Conservation (phyloP, 1,140 invertebrate species). For the Homalodisca vitripennis region DNA sequence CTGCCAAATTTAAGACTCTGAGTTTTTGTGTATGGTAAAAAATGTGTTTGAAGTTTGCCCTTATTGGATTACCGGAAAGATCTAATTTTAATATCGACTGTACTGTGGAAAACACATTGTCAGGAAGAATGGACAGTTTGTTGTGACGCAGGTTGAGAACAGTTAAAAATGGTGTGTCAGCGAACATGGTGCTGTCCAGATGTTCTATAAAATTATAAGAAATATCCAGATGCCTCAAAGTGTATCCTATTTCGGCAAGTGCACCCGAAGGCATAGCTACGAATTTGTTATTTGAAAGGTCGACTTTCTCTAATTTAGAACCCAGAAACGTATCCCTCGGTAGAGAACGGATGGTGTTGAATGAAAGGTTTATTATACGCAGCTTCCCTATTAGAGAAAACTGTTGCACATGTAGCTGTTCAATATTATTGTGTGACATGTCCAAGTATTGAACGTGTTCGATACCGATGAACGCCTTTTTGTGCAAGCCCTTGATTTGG, state of each 20-base stretch:
- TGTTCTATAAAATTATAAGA: constrained; percentile 81
- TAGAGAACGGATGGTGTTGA: constrained; percentile 72
- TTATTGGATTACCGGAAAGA: constrained; percentile 72
- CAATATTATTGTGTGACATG: constrained; percentile 72
- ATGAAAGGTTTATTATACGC: constrained; percentile 70
- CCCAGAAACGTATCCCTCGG: constrained; percentile 77
- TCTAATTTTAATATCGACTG: constrained; percentile 74
- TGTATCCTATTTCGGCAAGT: constrained; percentile 70
- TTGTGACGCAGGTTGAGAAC: constrained; percentile 77
- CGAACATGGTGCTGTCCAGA: constrained; percentile 83
- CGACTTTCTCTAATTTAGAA: constrained; percentile 74
- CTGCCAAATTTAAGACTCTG: constrained; percentile 69
- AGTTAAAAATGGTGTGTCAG: constrained; percentile 72
- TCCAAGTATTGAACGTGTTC: constrained; percentile 75
- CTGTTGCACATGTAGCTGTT: constrained; percentile 71
- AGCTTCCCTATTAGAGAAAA: constrained; percentile 76
- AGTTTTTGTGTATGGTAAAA: constrained; percentile 85
- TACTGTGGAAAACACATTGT: constrained; percentile 84
- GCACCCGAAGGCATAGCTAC: constrained; percentile 68
- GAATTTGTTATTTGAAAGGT: constrained; percentile 76
- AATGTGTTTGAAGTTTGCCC: constrained; percentile 84
- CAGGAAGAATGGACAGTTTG: constrained; percentile 78
- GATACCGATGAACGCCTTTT: constrained; percentile 72
- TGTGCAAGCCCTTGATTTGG: constrained; percentile 65
- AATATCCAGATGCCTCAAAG: constrained; percentile 71